These are phyloP conservation scores for Tychaedon coryphoeus DNA, from an alignment of 2,113 vertebrate species.

Conservation along the genomic window DNA sequence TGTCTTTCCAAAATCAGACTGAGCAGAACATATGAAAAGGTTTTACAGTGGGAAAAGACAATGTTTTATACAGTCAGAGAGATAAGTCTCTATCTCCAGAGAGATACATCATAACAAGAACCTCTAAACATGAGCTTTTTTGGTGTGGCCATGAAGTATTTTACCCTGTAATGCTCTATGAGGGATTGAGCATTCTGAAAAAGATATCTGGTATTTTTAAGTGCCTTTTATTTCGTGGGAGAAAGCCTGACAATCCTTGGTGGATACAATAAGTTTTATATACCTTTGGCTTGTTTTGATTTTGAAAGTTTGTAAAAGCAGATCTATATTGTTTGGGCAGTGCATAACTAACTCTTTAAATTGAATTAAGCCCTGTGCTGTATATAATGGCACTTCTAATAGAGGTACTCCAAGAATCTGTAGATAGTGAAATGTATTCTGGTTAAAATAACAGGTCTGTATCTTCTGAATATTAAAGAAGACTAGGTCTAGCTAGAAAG, in stretches of 20 bases:
- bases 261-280: neutral
- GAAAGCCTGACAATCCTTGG: neutral
- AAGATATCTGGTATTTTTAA: neutral
- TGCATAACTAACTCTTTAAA: neutral
- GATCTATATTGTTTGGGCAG: neutral
- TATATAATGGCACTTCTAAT: neutral
- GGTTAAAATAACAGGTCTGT: constrained; percentile 54
- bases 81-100: neutral
- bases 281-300: neutral
- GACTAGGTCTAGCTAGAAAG: constrained; percentile 25
- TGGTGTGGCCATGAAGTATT: neutral
- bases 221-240: neutral
- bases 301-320: neutral
- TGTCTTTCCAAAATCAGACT: neutral
- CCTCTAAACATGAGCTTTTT: neutral
- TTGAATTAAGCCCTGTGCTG: neutral
- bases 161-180: neutral
- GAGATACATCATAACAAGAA: neutral
- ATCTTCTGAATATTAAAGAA: constrained; percentile 50
- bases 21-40: neutral
- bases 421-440: constrained; percentile 30
- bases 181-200: neutral
- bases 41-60: neutral
- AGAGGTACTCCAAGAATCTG: neutral
- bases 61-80: neutral